Evolutionary conservation across 2,888 invertebrate species (phyloP), one percentile per base, ranked within the genome.

Genomic region (Drosophila paramelanica): DNA sequence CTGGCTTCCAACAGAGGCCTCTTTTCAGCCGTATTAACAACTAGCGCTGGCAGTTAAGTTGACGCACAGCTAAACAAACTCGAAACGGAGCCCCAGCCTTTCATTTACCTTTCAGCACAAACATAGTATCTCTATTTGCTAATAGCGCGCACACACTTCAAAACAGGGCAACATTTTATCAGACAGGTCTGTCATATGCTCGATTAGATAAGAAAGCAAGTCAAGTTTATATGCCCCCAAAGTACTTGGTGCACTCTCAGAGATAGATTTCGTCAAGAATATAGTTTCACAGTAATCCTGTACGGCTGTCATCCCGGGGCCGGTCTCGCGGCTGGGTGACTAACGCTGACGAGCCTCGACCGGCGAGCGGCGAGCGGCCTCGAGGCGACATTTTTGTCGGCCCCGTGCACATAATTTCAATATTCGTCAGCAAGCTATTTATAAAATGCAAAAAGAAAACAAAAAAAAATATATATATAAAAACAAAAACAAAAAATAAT

Each of bases 341-440:
- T 75, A 79, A 62, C 41, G 55, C 53, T 27, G 59, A 51, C 59
- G 43, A 46, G 55, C 51, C 42, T 14, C 52, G 59, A 31, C 2
- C 31, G 5, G n/a, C 52, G 52, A 42, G 14, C 31, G 5, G n/a
- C 52, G 52, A 42, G 14, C 66, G 75, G 80, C 81, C 75, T 73
- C 87, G 88, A 81, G 89, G 87, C 87, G 83, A 83, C 83, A 83
- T 84, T 88, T 84, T 84, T 84, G 78, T 80, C 74, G 84, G 87
- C 88, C 89, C 79, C 88, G 71, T 77, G 73, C 82, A 79, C 89
- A 86, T 89, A 89, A 86, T 86, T 86, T 89, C 83, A 89, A 88
- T 86, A 86, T 86, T 89, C 85, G 85, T 86, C 85, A 86, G 88
- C 88, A 45, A 52, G 88, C 80, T 89, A 86, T 86, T 86, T 89